phyloP scores from a whole-genome alignment of 2,797 vertebrate genomes.

The Enteromius viviparus region DNA sequence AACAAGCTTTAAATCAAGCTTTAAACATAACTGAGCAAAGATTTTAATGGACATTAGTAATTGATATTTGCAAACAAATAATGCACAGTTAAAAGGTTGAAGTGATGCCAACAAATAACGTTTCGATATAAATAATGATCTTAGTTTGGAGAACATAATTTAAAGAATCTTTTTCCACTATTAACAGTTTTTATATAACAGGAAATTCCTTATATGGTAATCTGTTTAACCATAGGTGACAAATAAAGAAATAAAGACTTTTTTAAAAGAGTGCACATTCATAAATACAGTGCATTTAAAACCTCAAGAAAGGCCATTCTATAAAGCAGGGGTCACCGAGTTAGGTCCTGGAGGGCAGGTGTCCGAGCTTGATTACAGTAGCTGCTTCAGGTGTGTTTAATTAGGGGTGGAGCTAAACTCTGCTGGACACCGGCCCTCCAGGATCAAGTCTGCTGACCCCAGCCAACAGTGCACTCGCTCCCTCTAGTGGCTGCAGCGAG shows the following conservation, averaged over 20 bases:
- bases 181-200: background rate
- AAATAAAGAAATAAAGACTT: background rate
- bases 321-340: too few species aligned
- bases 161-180: background rate
- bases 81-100: background rate
- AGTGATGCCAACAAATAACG: background rate
- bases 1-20: background rate
- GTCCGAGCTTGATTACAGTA: too few species aligned
- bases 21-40: background rate
- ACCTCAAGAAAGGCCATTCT: background rate
- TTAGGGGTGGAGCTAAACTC: too few species aligned
- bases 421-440: too few species aligned
- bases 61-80: too few species aligned
- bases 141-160: background rate
- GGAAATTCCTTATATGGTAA: background rate
- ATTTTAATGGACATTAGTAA: background rate
- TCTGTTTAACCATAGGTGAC: background rate
- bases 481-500: slow-evolving; percentile 41
- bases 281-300: background rate
- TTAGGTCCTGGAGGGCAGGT: too few species aligned
- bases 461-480: background rate
- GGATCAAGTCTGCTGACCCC: too few species aligned
- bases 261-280: background rate
- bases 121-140: background rate
- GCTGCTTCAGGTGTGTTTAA: too few species aligned